Conservation (phyloP, 2,888 invertebrate genomes). For the Caenorhabditis wallacei region DNA sequence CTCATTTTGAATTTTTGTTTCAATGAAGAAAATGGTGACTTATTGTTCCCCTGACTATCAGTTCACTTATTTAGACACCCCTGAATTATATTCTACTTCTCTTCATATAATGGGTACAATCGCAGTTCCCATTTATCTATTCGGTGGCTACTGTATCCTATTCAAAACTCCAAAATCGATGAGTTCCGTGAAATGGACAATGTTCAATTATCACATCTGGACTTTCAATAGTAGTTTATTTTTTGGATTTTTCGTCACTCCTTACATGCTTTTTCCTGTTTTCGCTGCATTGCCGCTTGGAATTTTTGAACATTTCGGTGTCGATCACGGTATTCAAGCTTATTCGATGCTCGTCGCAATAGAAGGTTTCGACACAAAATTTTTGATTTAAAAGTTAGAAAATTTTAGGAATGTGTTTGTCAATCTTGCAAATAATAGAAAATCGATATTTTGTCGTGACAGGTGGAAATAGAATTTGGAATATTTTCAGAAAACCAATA, state of each 20-base stretch:
- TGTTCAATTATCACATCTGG: conserved; percentile 6
- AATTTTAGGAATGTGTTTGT: conserved; percentile 8
- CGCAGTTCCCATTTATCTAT: neutral
- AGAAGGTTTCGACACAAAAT: neutral
- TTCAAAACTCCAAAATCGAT: conserved; percentile 16
- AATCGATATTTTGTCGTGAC: neutral
- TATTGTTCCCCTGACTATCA: too few relatives aligned
- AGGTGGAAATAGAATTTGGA: neutral
- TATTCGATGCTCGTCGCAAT: too few relatives aligned
- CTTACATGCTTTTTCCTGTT: too few relatives aligned
- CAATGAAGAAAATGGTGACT: too few relatives aligned
- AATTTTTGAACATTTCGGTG: too few relatives aligned
- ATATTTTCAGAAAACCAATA: neutral
- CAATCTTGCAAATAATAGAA: conserved; percentile 9
- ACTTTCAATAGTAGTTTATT: too few relatives aligned
- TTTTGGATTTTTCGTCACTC: too few relatives aligned
- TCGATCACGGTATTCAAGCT: too few relatives aligned
- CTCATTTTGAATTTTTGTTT: too few relatives aligned
- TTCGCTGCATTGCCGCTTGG: neutral
- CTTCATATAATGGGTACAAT: conserved; percentile 8
- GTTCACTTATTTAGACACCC: conserved; percentile 15
- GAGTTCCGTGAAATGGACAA: neutral
- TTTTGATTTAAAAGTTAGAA: neutral
- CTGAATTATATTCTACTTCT: neutral
- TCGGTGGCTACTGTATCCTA: conserved; percentile 41